Conservation (phyloP, 2,113 vertebrate genomes). For the Hypomesus transpacificus region DNA sequence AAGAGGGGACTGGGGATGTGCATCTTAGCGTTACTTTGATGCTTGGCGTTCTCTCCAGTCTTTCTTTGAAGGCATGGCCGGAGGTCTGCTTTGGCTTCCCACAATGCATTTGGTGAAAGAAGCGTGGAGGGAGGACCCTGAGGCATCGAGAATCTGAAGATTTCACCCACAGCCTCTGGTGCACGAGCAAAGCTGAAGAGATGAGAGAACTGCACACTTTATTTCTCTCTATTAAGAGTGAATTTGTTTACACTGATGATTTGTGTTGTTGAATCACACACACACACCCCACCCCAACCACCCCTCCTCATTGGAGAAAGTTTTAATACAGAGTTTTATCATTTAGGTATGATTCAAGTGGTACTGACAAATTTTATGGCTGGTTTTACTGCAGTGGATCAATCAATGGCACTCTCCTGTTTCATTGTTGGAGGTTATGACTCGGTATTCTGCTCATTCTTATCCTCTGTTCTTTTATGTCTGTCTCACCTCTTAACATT, state of each 20-base stretch:
- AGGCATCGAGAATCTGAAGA: too few relatives aligned
- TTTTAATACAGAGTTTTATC: constrained; percentile 78
- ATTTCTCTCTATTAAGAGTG: constrained; percentile 62
- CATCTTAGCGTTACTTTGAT: too few relatives aligned
- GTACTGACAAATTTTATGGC: constrained; percentile 61
- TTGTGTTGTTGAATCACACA: constrained; percentile 53
- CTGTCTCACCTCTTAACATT: not conserved
- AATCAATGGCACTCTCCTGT: constrained; percentile 40
- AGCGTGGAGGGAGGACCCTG: too few relatives aligned
- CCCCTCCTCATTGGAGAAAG: constrained; percentile 64
- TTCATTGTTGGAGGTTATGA: constrained; percentile 40
- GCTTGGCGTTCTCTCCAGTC: too few relatives aligned
- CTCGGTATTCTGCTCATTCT: constrained; percentile 9
- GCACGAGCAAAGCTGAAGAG: constrained; percentile 16
- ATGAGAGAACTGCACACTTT: constrained; percentile 60
- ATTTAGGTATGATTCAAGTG: constrained; percentile 60
- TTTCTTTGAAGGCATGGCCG: too few relatives aligned
- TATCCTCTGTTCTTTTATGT: not conserved
- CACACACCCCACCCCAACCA: too few relatives aligned
- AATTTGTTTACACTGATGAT: constrained; percentile 92
- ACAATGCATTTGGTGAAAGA: too few relatives aligned
- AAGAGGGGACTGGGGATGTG: constrained; percentile 9
- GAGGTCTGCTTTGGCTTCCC: too few relatives aligned
- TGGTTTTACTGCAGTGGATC: constrained; percentile 51
- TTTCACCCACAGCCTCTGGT: too few relatives aligned